Percentiles rank a stretch among this genome's conserved stretches.
Conservation (phyloP, 2,888 invertebrate genomes). For the Hydriomena furcata region DNA sequence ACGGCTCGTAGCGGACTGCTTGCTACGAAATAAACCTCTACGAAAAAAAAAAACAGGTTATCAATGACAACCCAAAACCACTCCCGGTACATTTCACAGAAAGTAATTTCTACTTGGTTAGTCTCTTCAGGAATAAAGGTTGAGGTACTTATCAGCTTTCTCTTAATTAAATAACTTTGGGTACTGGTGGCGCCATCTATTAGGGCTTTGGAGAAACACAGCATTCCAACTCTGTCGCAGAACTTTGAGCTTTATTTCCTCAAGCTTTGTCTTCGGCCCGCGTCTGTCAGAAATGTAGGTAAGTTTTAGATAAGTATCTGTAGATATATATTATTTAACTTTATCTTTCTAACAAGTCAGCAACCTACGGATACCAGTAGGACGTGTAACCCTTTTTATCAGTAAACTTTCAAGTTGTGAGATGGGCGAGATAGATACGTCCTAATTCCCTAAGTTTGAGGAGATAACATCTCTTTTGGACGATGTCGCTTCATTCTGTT, state of each 20-base stretch:
- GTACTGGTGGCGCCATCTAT: constrained; percentile 50
- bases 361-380: neutral
- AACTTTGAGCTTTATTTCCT: neutral
- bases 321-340: too few relatives aligned
- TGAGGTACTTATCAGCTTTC: neutral
- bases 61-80: too few relatives aligned
- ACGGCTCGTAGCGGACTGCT: constrained; percentile 57
- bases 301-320: too few relatives aligned
- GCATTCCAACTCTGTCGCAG: neutral
- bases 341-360: too few relatives aligned
- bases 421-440: neutral
- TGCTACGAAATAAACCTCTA: constrained; percentile 25
- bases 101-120: neutral
- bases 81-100: too few relatives aligned
- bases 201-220: constrained; percentile 18
- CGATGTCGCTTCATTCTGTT: too few relatives aligned
- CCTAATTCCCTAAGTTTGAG: neutral
- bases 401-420: neutral
- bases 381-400: constrained; percentile 3
- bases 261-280: too few relatives aligned
- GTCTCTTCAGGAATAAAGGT: neutral
- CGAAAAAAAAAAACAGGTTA: neutral
- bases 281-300: too few relatives aligned
- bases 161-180: constrained; percentile 17
- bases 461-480: neutral